A percentile compares a stretch with the other conserved stretches of the same genome.
Conservation (phyloP, 2,888 invertebrate species). For the Opisthograptis luteolata region DNA sequence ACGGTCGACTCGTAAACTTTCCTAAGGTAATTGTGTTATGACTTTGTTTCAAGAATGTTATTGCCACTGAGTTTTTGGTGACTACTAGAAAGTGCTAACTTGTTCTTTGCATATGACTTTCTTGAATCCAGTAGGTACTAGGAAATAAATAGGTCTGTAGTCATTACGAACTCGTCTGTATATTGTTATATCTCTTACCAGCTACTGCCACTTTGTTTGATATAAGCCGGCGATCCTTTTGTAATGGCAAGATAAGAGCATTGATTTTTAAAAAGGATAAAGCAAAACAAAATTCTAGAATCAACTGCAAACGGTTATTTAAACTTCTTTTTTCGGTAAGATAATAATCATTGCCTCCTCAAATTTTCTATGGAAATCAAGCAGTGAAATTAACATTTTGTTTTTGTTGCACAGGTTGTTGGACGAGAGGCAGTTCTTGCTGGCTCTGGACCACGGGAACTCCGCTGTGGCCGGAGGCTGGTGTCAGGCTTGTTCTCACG, state of each 20-base stretch:
- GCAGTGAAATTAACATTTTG: background rate
- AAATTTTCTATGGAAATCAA: background rate
- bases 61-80: conserved; percentile 24
- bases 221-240: background rate
- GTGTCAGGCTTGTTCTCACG: conserved; percentile 94
- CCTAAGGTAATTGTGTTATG: conserved; percentile 45
- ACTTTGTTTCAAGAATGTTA: conserved; percentile 37
- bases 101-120: no score
- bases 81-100: background rate
- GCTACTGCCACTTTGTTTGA: no score
- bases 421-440: conserved; percentile 94
- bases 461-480: conserved; percentile 86
- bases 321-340: no score
- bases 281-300: no score
- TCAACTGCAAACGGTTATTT: no score
- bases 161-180: no score
- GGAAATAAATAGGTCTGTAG: no score
- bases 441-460: conserved; percentile 66
- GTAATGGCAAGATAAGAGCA: no score
- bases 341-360: conserved; percentile 4
- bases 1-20: conserved; percentile 46
- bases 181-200: no score
- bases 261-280: no score
- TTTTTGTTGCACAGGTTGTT: conserved; percentile 87
- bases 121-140: no score